phyloP scores from a whole-genome alignment of 2,888 invertebrate species.

The Agrochola lychnidis region DNA sequence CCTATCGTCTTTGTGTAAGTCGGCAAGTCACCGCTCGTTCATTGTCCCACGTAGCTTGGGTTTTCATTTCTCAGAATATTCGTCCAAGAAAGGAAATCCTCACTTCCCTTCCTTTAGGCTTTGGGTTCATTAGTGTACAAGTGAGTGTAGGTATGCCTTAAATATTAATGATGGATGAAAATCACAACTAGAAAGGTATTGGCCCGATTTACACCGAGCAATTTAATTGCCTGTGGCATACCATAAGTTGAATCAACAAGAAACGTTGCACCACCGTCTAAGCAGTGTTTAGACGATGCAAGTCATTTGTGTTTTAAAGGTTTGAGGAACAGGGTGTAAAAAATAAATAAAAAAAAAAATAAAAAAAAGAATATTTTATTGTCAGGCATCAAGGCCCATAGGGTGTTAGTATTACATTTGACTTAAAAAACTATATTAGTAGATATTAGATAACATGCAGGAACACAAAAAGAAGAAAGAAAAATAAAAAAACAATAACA shows the following conservation, averaged over 20 bases:
- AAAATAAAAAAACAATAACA: too few species aligned
- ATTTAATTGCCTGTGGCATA: background rate
- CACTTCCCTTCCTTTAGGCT: constrained; percentile 28
- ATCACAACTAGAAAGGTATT: background rate
- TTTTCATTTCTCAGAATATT: constrained; percentile 51
- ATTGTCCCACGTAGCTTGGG: constrained; percentile 39
- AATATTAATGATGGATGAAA: constrained; percentile 15
- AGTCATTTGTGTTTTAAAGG: background rate
- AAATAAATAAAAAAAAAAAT: too few species aligned
- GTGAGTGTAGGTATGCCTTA: constrained; percentile 22
- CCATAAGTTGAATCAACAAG: background rate
- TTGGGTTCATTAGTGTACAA: constrained; percentile 29
- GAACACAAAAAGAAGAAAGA: too few species aligned
- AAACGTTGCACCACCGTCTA: background rate
- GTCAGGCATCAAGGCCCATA: too few species aligned
- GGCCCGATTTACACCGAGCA: background rate
- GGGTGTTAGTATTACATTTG: too few species aligned
- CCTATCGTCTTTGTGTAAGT: constrained; percentile 35
- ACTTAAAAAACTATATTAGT: too few species aligned
- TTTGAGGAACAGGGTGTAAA: too few species aligned
- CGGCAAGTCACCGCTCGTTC: constrained; percentile 9
- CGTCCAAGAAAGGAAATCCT: constrained; percentile 35
- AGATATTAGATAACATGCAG: too few species aligned
- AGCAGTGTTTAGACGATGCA: too few species aligned
- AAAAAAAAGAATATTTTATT: too few species aligned